Evolutionary conservation across 1,140 invertebrate species (phyloP), one percentile per base, ranked within the genome.

Genomic region (Atta cephalotes): DNA sequence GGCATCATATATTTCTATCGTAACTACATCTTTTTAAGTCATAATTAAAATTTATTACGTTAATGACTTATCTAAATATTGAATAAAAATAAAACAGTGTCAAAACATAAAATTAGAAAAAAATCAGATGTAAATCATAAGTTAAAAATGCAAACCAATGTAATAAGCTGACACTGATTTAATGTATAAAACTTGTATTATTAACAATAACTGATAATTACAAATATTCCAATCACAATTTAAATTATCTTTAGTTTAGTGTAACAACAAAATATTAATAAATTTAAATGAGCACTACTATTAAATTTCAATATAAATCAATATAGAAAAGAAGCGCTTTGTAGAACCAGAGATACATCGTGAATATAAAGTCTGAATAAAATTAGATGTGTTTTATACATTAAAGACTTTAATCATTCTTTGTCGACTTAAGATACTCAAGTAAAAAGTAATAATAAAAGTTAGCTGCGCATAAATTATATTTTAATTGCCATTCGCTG

Each of bases 391-490:
- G n/a, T 60, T 18, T 4, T 39, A 56, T 60, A 31, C 10, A 25
- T 45, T 60, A 60, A 76, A 74, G 18, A 51, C 53, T 35, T 76
- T 25, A 31, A 76, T 35, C 18, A 35, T 14, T 39, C 18, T 66
- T 66, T 12, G 16, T 7, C 25, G 2, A 16, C 18, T 39, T 58
- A 21, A 60, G 31, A 39, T 74, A 58, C 1, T 0, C 53, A n/a
- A 71, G 51, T 28, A 60, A 60, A 76, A 25, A 76, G 18, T 60
- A 45, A 58, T 58, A 74, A 76, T 60, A 39, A 76, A 76, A 76
- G 7, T 60, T 45, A 62, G 3, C 35, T 45, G 56, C n/a, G 56
- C 35, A 76, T 76, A 76, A 76, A 76, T 60, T 76, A 58, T 56
- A 3, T 60, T 76, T 76, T 76, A 76, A 76, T 76, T 45, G 12